Base-by-base conservation (phyloP, 1,140 invertebrate species). In the Drosophila sturtevanti region DNA sequence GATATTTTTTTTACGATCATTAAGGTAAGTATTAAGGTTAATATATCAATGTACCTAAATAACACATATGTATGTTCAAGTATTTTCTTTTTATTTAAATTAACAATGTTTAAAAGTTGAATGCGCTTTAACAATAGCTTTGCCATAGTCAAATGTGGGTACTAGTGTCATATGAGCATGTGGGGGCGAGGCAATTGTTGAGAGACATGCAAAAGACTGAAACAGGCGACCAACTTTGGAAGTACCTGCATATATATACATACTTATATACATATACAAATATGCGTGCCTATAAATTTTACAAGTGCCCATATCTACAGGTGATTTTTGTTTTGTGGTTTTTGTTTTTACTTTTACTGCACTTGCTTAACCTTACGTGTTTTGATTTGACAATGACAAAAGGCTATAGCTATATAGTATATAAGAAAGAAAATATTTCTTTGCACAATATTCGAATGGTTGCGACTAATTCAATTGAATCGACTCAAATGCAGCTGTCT, bases 331-430 rank as follows among this genome's bases (percentile, higher is more conserved):
- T 31, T 1, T 31, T 31, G 0, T 31, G 4, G 4, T 21, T 48
- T 21, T 44, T 44, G 14, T 21, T 44, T 16, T 16, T 35, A 18
- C 22, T 21, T 37, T 24, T 31, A 41, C 41, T 67, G 65, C 75
- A 77, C 61, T 78, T 76, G 51, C 60, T 71, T 63, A 64, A 76
- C 63, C 61, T 44, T 75, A 63, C 76, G 72, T 71, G 72, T 52
- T 27, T 66, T n/a, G 68, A 38, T 44, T 71, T 61, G 34, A 62
- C 68, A 71, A 75, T 74, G 31, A 41, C 22, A 24, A 41, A 41
- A 16, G 41, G 21, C 3, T 44, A 24, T 27, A 11, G 63, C 41
- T 48, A 31, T 6, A 31, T 31, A 31, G 27, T 31, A 31, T 21
- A 68, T 52, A 56, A 22, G 31, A 59, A 72, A 68, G 58, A 41